phyloP scores from a whole-genome alignment of 2,888 invertebrate genomes.

The Habrosyne pyritoides region DNA sequence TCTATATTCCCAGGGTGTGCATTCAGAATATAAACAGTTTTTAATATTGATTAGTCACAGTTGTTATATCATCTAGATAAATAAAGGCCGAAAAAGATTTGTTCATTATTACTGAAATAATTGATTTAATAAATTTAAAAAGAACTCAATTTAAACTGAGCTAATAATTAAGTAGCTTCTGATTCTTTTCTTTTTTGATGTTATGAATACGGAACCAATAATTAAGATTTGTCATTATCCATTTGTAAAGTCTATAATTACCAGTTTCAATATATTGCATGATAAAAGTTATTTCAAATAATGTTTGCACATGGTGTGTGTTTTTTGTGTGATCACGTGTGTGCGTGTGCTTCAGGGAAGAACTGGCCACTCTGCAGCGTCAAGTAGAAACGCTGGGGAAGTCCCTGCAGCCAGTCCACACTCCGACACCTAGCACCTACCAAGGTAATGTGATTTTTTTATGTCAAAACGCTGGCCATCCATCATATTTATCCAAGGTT shows the following conservation, averaged over 20 bases:
- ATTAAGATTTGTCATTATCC: neutral
- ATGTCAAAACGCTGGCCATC: no score
- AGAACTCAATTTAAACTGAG: no score
- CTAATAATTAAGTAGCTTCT: no score
- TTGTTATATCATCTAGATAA: neutral
- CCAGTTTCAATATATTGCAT: neutral
- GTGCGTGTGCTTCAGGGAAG: slow-evolving; percentile 81
- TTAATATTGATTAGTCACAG: no score
- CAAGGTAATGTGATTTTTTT: slow-evolving; percentile 56
- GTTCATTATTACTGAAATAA: neutral
- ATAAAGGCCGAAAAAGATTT: neutral
- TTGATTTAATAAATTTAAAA: no score
- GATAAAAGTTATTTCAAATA: neutral
- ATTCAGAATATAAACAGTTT: neutral
- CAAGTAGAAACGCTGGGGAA: slow-evolving; percentile 87
- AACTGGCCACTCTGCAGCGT: slow-evolving; percentile 92
- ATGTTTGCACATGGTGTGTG: slow-evolving; percentile 43
- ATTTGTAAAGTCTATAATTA: neutral
- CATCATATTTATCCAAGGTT: no score
- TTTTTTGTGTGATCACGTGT: slow-evolving; percentile 81
- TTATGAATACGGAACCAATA: neutral
- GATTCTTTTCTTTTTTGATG: neutral
- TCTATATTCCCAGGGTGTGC: neutral
- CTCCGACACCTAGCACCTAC: slow-evolving; percentile 61
- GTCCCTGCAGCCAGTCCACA: slow-evolving; percentile 64